These are phyloP conservation scores for Pollimyrus isidori DNA, from an alignment of 2,113 vertebrate genomes.

Conservation along the genomic window DNA sequence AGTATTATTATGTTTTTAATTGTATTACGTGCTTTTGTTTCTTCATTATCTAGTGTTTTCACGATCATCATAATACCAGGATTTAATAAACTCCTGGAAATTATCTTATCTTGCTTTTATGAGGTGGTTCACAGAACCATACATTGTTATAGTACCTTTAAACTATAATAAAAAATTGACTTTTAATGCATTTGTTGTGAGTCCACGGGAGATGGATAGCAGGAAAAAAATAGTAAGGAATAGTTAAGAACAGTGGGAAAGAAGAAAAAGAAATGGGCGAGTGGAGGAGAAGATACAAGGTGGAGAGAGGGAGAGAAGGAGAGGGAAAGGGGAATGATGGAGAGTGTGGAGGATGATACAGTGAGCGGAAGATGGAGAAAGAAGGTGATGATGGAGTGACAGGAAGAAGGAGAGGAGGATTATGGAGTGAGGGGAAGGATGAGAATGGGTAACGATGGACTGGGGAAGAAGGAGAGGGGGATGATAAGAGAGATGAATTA, in stretches of 20 bases:
- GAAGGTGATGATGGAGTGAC: neutral
- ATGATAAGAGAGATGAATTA: neutral
- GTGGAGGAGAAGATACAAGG: neutral
- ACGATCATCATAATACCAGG: slow-evolving; percentile 14
- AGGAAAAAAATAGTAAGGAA: neutral
- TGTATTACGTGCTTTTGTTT: slow-evolving; percentile 19
- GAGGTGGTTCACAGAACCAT: slow-evolving; percentile 4
- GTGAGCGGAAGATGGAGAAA: neutral
- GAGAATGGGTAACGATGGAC: neutral
- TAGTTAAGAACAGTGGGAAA: neutral
- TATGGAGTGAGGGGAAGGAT: slow-evolving; percentile 16
- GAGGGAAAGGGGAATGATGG: neutral
- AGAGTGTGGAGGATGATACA: neutral
- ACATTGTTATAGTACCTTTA: slow-evolving; percentile 3
- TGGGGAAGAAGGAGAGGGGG: neutral
- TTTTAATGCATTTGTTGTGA: neutral
- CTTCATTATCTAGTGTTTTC: slow-evolving; percentile 22
- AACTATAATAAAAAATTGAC: neutral
- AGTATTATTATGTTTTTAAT: slow-evolving; percentile 18
- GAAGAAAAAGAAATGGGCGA: neutral
- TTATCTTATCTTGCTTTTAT: slow-evolving; percentile 41
- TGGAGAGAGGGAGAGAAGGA: slow-evolving; percentile 9
- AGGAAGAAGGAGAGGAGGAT: neutral
- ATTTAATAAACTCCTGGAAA: slow-evolving; percentile 33
- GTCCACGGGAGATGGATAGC: neutral